Conservation (phyloP, 2,888 invertebrate species). For the Leucania comma region DNA sequence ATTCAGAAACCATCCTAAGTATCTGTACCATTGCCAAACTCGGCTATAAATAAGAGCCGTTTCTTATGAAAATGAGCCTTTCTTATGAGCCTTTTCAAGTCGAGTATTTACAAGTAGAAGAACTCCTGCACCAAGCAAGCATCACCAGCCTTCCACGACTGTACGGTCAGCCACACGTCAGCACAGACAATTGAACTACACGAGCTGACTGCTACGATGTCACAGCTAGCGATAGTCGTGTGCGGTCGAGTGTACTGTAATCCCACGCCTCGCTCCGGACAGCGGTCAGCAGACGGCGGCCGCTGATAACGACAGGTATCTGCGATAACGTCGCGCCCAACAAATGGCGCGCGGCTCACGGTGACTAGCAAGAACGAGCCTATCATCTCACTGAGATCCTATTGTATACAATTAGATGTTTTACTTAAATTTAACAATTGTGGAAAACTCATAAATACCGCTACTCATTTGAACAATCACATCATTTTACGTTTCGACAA, state of each 20-base stretch:
- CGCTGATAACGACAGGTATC: slow-evolving; percentile 32
- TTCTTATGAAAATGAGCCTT: too few relatives aligned
- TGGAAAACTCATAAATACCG: background rate
- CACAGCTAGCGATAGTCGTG: background rate
- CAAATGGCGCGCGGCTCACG: slow-evolving; percentile 21
- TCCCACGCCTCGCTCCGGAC: slow-evolving; percentile 21
- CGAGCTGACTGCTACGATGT: background rate
- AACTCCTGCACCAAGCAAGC: background rate
- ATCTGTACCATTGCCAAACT: too few relatives aligned
- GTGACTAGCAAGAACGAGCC: slow-evolving; percentile 10
- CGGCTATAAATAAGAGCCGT: too few relatives aligned
- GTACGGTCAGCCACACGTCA: background rate
- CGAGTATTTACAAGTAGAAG: too few relatives aligned
- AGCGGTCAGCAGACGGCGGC: slow-evolving; percentile 20
- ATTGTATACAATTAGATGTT: background rate
- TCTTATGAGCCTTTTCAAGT: too few relatives aligned
- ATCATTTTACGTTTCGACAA: too few relatives aligned
- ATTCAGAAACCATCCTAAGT: too few relatives aligned
- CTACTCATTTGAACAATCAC: background rate
- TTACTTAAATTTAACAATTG: background rate
- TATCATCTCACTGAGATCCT: background rate
- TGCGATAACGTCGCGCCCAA: slow-evolving; percentile 31
- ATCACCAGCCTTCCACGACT: too few relatives aligned
- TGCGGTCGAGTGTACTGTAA: background rate
- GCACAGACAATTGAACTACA: too few relatives aligned